phyloP scores from a whole-genome alignment of 2,797 vertebrate species.

The Amblyopsis hoosieri region DNA sequence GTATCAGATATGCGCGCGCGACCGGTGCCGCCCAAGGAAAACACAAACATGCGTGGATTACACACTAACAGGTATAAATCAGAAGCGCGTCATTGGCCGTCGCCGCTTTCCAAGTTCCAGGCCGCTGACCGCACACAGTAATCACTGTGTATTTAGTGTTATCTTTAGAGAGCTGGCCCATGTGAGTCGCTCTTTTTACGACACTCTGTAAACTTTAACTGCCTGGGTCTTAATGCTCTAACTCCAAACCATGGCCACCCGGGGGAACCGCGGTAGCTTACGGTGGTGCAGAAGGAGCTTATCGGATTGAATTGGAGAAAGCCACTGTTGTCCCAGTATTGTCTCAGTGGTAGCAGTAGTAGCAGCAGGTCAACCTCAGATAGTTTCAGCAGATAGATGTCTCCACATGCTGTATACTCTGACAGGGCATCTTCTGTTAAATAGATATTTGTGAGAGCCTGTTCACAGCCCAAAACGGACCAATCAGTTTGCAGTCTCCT shows the following conservation, averaged over 20 bases:
- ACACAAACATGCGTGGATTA: background rate
- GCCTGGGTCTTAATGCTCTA: conserved; percentile 68
- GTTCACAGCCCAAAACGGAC: no score
- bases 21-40: background rate
- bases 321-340: conserved; percentile 44
- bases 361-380: conserved; percentile 28
- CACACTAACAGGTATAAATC: conserved; percentile 20
- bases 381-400: background rate
- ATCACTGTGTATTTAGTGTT: conserved; percentile 75
- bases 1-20: conserved; percentile 9
- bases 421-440: background rate
- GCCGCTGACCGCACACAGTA: conserved; percentile 57
- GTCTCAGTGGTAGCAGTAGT: conserved; percentile 41
- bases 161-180: conserved; percentile 71
- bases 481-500: background rate
- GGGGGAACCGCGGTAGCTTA: conserved; percentile 63
- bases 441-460: no score
- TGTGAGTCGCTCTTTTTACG: conserved; percentile 69
- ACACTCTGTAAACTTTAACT: conserved; percentile 78
- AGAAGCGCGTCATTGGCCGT: conserved; percentile 44
- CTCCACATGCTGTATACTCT: background rate
- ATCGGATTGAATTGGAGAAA: conserved; percentile 64
- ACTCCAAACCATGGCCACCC: conserved; percentile 62
- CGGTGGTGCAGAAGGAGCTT: conserved; percentile 46
- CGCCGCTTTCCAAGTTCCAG: conserved; percentile 40